phyloP scores from a whole-genome alignment of 2,797 vertebrate species.

The Poeciliopsis presidionis region DNA sequence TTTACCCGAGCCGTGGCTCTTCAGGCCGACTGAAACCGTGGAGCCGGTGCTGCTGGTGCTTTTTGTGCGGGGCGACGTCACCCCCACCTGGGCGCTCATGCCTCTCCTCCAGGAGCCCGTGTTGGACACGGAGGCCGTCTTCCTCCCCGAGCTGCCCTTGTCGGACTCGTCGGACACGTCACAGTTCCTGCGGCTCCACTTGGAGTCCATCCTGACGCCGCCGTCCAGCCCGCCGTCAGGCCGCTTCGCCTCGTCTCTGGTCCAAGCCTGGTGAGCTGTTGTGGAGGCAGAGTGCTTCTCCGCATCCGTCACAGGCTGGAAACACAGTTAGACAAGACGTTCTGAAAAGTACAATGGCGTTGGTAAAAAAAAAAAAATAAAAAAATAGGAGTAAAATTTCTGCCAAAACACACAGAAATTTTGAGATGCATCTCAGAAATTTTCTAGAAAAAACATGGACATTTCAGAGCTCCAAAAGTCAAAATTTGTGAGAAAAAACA shows the following conservation, averaged over 20 bases:
- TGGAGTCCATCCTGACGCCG: constrained; percentile 90
- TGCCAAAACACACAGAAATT: too few species aligned
- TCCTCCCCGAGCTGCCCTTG: constrained; percentile 89
- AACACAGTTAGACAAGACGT: constrained; percentile 27
- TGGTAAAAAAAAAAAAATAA: too few species aligned
- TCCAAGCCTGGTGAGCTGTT: constrained; percentile 85
- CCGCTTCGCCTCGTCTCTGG: constrained; percentile 89
- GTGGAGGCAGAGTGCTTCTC: constrained; percentile 89
- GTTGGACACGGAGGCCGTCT: constrained; percentile 87
- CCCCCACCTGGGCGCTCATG: constrained; percentile 95
- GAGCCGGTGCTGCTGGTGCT: constrained; percentile 72
- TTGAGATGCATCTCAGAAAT: too few species aligned
- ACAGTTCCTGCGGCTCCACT: constrained; percentile 89
- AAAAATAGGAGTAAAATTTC: too few species aligned
- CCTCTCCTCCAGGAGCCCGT: constrained; percentile 96
- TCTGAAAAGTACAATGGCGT: not conserved
- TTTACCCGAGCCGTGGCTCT: constrained; percentile 90
- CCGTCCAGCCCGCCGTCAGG: constrained; percentile 90
- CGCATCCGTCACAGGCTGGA: constrained; percentile 87
- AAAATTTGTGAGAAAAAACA: too few species aligned
- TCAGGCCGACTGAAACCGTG: constrained; percentile 76
- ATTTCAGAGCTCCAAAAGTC: too few species aligned
- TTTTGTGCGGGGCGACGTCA: constrained; percentile 92
- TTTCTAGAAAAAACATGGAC: too few species aligned
- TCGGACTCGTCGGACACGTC: constrained; percentile 95